These are phyloP conservation scores for Enteromius afrohamiltoni DNA, from an alignment of 2,797 vertebrate species.

Conservation along the genomic window DNA sequence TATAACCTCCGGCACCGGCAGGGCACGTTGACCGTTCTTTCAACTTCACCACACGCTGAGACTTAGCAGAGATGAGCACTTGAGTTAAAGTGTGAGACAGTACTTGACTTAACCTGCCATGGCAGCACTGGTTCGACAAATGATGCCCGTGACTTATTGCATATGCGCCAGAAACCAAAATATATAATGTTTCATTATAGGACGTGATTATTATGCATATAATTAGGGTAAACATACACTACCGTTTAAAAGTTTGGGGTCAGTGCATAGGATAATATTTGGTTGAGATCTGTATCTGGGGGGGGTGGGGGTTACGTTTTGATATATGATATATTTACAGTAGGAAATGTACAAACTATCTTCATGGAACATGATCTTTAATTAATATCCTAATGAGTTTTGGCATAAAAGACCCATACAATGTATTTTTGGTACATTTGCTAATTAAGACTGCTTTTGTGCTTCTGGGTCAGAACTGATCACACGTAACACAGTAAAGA, in stretches of 20 bases:
- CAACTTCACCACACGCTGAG: slow-evolving; percentile 39
- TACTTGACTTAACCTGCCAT: slow-evolving; percentile 64
- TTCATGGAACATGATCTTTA: no score
- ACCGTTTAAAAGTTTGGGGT: neutral
- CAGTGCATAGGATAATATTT: no score
- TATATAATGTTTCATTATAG: slow-evolving; percentile 24
- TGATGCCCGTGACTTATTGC: slow-evolving; percentile 58
- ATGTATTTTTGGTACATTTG: no score
- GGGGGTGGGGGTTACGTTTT: no score
- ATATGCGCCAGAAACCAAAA: slow-evolving; percentile 54
- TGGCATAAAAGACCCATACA: no score
- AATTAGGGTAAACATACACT: neutral
- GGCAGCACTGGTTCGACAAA: slow-evolving; percentile 61
- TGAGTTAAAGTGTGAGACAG: slow-evolving; percentile 59
- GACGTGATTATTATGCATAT: slow-evolving; percentile 35
- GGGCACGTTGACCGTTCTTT: slow-evolving; percentile 54
- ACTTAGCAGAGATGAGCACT: slow-evolving; percentile 66
- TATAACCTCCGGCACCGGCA: slow-evolving; percentile 70
- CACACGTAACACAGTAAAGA: neutral
- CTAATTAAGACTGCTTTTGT: no score
- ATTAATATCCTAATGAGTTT: no score
- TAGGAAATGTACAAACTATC: no score
- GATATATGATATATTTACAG: no score
- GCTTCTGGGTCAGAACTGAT: neutral
- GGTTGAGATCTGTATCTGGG: no score